These are phyloP conservation scores for Chionoecetes opilio DNA, from an alignment of 1,140 invertebrate species.

Conservation along the genomic window DNA sequence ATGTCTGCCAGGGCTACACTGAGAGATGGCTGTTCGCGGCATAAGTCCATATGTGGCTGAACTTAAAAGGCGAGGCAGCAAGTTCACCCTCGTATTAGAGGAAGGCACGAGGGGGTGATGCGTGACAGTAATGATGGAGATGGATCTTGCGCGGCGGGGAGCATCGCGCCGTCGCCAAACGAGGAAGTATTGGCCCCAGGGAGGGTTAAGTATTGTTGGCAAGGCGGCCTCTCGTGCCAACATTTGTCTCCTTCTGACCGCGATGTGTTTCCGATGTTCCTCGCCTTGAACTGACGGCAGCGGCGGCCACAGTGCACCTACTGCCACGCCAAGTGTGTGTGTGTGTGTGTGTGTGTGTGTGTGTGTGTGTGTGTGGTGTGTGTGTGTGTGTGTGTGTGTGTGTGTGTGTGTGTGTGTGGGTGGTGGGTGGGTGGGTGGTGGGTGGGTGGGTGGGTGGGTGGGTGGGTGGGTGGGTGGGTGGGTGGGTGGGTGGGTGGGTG, in stretches of 20 bases:
- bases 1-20: too few species aligned
- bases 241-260: neutral
- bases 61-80: too few species aligned
- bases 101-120: neutral
- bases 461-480: too few species aligned
- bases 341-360: neutral
- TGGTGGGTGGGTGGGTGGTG: too few species aligned
- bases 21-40: too few species aligned
- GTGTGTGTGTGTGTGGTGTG: too few species aligned
- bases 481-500: too few species aligned
- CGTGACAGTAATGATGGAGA: conserved; percentile 28
- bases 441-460: too few species aligned
- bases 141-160: neutral
- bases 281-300: neutral
- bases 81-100: neutral
- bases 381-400: too few species aligned
- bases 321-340: neutral
- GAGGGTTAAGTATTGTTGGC: conserved; percentile 34
- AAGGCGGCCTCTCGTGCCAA: neutral
- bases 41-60: too few species aligned
- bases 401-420: too few species aligned
- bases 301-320: neutral
- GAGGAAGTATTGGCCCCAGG: conserved; percentile 55
- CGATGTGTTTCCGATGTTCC: conserved; percentile 6
- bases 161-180: conserved; percentile 25